phyloP scores from a whole-genome alignment of 2,888 invertebrate species.

The Eubasilissa splendida region DNA sequence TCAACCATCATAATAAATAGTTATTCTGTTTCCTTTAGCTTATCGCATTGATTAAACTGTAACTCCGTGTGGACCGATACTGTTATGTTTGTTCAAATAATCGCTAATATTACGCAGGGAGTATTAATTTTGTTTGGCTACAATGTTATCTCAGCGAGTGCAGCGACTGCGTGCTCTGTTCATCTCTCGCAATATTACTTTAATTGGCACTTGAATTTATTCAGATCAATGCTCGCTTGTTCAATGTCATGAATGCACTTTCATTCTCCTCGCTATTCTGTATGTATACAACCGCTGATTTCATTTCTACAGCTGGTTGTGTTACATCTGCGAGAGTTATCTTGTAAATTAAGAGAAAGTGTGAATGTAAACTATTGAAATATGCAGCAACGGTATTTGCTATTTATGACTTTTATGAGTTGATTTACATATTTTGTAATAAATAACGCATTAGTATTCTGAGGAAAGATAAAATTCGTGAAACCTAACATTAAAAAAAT shows the following conservation, averaged over 20 bases:
- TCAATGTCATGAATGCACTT: conserved; percentile 41
- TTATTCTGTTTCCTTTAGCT: too few relatives aligned
- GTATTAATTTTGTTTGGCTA: conserved; percentile 12
- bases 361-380: neutral
- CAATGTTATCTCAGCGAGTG: conserved; percentile 2
- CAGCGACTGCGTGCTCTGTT: conserved; percentile 8
- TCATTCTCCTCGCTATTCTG: conserved; percentile 21
- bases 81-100: too few relatives aligned
- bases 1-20: too few relatives aligned
- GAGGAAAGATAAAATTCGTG: too few relatives aligned
- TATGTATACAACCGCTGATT: conserved; percentile 8
- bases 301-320: conserved; percentile 16
- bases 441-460: too few relatives aligned
- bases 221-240: conserved; percentile 33
- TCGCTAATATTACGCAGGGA: too few relatives aligned
- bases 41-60: too few relatives aligned
- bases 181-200: conserved; percentile 19
- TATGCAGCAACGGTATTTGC: conserved; percentile 14
- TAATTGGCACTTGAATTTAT: conserved; percentile 33
- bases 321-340: neutral
- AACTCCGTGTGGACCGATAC: too few relatives aligned
- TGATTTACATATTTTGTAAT: conserved; percentile 16
- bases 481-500: too few relatives aligned
- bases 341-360: conserved; percentile 36
- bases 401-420: neutral